Evolutionary conservation across 2,113 vertebrate species (phyloP).

Genomic region (Notechis scutatus): DNA sequence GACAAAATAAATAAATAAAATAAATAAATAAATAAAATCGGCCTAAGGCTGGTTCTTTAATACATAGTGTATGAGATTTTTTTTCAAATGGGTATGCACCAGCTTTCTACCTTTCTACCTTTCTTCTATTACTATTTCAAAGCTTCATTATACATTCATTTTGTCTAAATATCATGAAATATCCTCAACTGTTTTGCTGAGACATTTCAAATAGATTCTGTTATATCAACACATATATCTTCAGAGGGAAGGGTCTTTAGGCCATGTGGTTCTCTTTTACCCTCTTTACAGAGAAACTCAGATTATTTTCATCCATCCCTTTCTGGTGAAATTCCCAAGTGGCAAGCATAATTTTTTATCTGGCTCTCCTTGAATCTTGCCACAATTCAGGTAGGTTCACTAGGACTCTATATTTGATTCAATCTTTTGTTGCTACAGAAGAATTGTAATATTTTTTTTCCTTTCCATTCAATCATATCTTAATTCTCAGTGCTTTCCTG

Average conservation of each 20-base stretch:
- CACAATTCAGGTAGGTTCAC: neutral
- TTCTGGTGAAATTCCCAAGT: neutral
- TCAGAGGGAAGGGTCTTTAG: neutral
- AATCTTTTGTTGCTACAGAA: neutral
- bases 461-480: neutral
- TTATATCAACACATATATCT: neutral
- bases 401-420: neutral
- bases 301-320: neutral
- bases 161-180: neutral
- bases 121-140: neutral
- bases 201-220: neutral
- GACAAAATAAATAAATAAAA: too few species aligned
- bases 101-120: neutral
- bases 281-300: neutral
- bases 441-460: neutral
- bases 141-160: neutral
- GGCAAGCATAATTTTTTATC: neutral
- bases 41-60: neutral
- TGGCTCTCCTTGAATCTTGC: neutral
- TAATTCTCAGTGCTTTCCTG: neutral
- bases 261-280: neutral
- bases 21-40: too few species aligned
- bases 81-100: neutral
- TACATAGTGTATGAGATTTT: neutral
- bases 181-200: neutral